These are phyloP conservation scores for Tribolium madens DNA, from an alignment of 1,140 invertebrate genomes.

Conservation along the genomic window DNA sequence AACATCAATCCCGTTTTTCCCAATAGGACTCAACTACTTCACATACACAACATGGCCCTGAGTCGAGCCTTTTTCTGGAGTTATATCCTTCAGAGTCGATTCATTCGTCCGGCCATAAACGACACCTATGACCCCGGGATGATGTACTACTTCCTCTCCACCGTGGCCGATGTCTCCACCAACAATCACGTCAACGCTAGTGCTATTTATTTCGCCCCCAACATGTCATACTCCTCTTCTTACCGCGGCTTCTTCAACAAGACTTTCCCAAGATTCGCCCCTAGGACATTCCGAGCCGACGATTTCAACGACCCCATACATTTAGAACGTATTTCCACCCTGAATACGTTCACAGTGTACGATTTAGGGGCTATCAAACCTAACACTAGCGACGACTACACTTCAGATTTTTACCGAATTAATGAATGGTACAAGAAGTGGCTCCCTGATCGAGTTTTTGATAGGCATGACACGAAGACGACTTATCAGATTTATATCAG, in stretches of 20 bases:
- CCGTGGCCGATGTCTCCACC: constrained; percentile 93
- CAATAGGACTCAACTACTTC: constrained; percentile 91
- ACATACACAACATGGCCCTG: constrained; percentile 96
- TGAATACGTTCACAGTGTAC: constrained; percentile 86
- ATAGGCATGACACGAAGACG: constrained; percentile 93
- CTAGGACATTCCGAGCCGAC: constrained; percentile 89
- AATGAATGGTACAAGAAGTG: constrained; percentile 94
- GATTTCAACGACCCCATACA: constrained; percentile 96
- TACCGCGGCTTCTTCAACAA: constrained; percentile 97
- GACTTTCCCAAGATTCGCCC: constrained; percentile 95
- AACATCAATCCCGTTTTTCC: constrained; percentile 96
- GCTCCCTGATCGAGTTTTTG: constrained; percentile 87
- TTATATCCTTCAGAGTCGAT: constrained; percentile 92
- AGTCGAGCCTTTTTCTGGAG: constrained; percentile 96
- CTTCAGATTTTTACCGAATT: constrained; percentile 87
- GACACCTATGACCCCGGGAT: constrained; percentile 96
- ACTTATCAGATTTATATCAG: constrained; percentile 91
- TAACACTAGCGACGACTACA: constrained; percentile 86
- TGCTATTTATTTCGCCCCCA: constrained; percentile 94
- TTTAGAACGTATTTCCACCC: constrained; percentile 89
- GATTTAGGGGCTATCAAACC: constrained; percentile 86
- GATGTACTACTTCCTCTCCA: constrained; percentile 97
- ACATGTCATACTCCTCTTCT: constrained; percentile 94
- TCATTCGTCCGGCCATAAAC: constrained; percentile 89
- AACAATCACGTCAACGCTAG: constrained; percentile 94